Evolutionary conservation across 2,797 vertebrate genomes (phyloP).

Genomic region (Mycteria americana): DNA sequence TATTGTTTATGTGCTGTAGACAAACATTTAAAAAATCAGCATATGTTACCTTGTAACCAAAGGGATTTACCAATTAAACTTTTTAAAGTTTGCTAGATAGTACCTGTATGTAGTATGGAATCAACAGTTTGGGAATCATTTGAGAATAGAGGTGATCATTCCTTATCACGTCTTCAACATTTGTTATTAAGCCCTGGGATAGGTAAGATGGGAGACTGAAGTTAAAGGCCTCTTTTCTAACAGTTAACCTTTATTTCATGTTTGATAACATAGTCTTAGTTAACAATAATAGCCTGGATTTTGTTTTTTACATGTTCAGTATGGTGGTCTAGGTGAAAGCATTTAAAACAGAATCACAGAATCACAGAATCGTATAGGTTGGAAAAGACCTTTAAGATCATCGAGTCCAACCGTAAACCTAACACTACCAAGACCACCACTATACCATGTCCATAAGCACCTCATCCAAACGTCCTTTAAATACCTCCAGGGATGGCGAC

Average conservation of each 20-base stretch:
- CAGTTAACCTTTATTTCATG: not conserved
- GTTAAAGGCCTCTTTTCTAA: not conserved
- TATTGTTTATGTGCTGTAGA: not conserved
- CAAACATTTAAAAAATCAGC: not conserved
- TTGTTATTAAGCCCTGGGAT: not conserved
- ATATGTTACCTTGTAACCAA: not conserved
- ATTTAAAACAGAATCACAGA: not conserved
- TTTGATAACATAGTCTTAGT: not conserved
- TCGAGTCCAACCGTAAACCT: too few relatives aligned
- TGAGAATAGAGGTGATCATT: not conserved
- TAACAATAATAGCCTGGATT: not conserved
- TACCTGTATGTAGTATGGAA: not conserved
- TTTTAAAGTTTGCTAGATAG: not conserved
- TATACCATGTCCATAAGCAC: too few relatives aligned
- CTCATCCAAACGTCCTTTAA: too few relatives aligned
- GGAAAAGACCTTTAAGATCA: too few relatives aligned
- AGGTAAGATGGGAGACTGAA: not conserved
- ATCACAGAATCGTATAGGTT: too few relatives aligned
- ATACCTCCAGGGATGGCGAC: too few relatives aligned
- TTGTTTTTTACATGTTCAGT: not conserved
- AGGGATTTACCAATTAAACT: not conserved
- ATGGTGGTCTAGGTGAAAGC: not conserved
- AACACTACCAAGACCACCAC: too few relatives aligned
- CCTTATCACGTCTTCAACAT: not conserved
- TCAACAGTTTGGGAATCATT: not conserved